These are phyloP conservation scores for Ichneumoninae sp. DNA, from an alignment of 2,888 invertebrate genomes.

Conservation along the genomic window DNA sequence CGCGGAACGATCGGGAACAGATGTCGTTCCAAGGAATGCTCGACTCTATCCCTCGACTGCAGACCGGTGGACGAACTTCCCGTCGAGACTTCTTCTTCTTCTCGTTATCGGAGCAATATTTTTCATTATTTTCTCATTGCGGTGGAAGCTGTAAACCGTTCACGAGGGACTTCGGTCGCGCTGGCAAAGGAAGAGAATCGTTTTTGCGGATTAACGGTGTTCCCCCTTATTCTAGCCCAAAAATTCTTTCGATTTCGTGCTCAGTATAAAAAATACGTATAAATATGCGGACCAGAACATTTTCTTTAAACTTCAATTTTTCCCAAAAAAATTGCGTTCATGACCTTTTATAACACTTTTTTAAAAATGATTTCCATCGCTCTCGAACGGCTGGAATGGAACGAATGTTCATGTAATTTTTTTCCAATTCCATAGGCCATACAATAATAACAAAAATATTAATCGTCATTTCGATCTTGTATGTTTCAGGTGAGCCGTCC, in stretches of 20 bases:
- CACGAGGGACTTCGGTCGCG: neutral
- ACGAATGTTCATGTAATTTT: neutral
- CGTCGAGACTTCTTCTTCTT: conserved; percentile 14
- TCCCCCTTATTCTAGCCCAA: neutral
- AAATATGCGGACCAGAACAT: neutral
- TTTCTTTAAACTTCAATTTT: neutral
- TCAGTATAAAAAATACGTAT: neutral
- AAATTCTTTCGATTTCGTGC: neutral
- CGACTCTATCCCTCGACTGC: conserved; percentile 25
- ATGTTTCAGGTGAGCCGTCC: neutral
- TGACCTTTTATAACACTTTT: neutral
- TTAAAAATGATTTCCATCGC: neutral
- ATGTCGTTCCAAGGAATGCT: conserved; percentile 79
- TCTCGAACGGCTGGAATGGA: neutral
- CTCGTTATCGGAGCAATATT: conserved; percentile 10
- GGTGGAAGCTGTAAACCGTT: neutral
- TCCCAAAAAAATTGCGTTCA: neutral
- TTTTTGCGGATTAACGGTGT: neutral
- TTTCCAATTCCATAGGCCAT: neutral
- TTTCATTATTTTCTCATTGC: neutral
- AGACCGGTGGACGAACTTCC: neutral
- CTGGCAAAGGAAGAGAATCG: neutral
- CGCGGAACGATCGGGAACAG: conserved; percentile 81
- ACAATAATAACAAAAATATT: neutral
- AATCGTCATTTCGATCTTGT: neutral